phyloP scores from a whole-genome alignment of 1,140 invertebrate genomes.

The Oedothorax gibbosus region DNA sequence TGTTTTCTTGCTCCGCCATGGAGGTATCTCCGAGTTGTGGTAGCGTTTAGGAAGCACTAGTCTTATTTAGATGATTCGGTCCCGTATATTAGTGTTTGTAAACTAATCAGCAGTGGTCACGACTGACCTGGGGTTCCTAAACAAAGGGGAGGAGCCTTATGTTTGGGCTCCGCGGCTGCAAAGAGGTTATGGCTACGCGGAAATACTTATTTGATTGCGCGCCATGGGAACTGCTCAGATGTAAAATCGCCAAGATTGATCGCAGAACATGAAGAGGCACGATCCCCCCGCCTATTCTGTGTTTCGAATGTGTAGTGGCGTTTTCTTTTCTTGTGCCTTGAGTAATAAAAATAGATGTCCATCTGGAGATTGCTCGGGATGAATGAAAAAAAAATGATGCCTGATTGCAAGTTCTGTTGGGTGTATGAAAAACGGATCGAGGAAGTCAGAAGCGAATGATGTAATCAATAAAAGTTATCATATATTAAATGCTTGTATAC shows the following conservation, averaged over 20 bases:
- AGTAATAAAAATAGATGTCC: conserved; percentile 31
- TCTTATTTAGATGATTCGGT: conserved; percentile 48
- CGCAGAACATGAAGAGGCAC: conserved; percentile 22
- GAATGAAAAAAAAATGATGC: background rate
- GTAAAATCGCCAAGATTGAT: conserved; percentile 50
- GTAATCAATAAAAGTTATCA: too few relatives aligned
- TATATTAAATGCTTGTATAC: too few relatives aligned
- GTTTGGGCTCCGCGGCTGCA: conserved; percentile 7
- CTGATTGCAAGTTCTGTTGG: too few relatives aligned
- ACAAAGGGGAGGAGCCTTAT: conserved; percentile 22
- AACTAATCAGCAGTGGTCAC: conserved; percentile 50
- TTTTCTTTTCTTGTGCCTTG: background rate
- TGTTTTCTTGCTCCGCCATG: too few relatives aligned
- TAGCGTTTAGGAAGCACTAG: conserved; percentile 32
- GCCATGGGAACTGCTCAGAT: conserved; percentile 16
- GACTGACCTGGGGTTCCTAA: conserved; percentile 43
- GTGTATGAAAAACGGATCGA: too few relatives aligned
- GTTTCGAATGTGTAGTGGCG: conserved; percentile 15
- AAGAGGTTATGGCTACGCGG: conserved; percentile 37
- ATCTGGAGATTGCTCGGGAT: background rate
- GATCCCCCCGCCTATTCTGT: conserved; percentile 34
- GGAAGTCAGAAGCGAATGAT: too few relatives aligned
- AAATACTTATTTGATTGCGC: conserved; percentile 48
- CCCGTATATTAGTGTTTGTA: conserved; percentile 32
- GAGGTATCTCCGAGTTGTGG: background rate